phyloP scores from a whole-genome alignment of 2,888 invertebrate species.

The Rhopalosiphum nymphaeae region DNA sequence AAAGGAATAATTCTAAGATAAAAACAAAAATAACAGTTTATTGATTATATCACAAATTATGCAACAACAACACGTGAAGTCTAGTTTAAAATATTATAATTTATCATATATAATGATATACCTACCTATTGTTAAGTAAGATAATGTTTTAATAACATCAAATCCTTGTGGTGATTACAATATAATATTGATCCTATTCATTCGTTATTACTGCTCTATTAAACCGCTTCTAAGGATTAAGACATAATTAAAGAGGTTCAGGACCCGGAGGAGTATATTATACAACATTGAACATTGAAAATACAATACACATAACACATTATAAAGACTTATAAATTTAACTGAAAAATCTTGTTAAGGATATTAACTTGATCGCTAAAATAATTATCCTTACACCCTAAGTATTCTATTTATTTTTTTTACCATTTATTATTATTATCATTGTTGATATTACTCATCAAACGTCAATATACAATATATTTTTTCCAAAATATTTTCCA shows the following conservation, averaged over 20 bases:
- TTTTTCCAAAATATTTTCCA: neutral
- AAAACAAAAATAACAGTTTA: neutral
- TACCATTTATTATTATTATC: neutral
- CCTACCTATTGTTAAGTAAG: neutral
- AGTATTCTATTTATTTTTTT: neutral
- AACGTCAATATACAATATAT: neutral
- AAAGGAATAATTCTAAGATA: neutral
- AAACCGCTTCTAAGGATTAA: neutral
- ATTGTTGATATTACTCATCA: neutral
- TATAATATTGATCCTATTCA: neutral
- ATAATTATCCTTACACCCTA: neutral
- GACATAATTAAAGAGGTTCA: neutral
- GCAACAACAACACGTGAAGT: neutral
- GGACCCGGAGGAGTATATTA: neutral
- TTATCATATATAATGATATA: neutral
- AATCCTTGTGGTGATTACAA: neutral
- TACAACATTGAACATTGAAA: too few relatives aligned
- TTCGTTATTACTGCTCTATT: slow-evolving; percentile 11
- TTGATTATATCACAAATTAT: neutral
- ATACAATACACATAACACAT: neutral
- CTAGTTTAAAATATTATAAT: neutral
- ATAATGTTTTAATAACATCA: neutral
- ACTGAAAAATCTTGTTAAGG: neutral
- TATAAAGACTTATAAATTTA: neutral
- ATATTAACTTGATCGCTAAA: neutral